Base-by-base conservation (phyloP, 1,140 invertebrate species). In the Ganaspis sp. region DNA sequence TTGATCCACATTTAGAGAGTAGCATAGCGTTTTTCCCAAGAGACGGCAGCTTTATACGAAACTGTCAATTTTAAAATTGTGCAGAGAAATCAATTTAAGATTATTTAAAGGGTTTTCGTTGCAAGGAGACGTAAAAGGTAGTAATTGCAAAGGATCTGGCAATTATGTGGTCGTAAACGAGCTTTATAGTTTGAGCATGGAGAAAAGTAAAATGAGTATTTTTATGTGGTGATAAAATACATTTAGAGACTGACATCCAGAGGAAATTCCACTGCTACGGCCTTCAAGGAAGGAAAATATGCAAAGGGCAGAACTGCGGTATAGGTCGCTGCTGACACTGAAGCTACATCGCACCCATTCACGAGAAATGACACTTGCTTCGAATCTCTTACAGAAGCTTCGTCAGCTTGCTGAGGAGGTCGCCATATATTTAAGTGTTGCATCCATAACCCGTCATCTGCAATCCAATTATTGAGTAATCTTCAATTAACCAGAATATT, bases 281-380 rank as follows among this genome's bases (percentile, higher is more conserved):
- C 93, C 75, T 95, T 93, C 45, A 96, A 84, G 69, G 93, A 92
- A n/a, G 94, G 93, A 53, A 96, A 92, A 83, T 95, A 95, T n/a
- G 93, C 93, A 86, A 94, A 95, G 40, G 95, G 95, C 42, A 96
- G 87, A 58, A 95, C 92, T 0, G 95, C 93, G 70, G 95, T 94
- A 86, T 96, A 96, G 4, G 93, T 93, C 89, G 95, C 85, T 1
- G 89, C 89, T 8, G 90, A 86, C n/a, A 92, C 88, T 12, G 85
- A 83, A 15, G 87, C 84, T 23, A 87, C 64, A 21, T 90, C 90
- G 70, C 87, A 89, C 8, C 88, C 88, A 72, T 92, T 90, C 26
- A 91, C 84, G 42, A 91, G 81, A 84, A 91, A 91, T 69, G 86
- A 84, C 71, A 92, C 79, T 74, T 91, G 88, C 9, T 86, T 87